Percentiles rank a stretch among this genome's conserved stretches.
phyloP scores from a whole-genome alignment of 2,113 vertebrate genomes.

The Aldabrachelys gigantea region DNA sequence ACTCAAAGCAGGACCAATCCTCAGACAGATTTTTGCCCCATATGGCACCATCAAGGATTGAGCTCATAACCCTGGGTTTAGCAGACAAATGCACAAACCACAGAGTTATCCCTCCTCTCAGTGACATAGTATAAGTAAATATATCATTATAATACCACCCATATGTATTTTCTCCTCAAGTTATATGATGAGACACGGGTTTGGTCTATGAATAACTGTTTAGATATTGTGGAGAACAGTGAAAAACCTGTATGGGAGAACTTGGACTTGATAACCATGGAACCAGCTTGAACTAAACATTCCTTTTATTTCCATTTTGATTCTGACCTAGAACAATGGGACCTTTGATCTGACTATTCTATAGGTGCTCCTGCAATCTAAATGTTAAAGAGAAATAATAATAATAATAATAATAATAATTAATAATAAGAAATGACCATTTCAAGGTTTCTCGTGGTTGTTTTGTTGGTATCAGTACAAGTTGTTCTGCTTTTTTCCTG shows the following conservation, averaged over 20 bases:
- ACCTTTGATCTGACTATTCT: background rate
- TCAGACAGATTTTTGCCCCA: no score
- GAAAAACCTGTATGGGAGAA: background rate
- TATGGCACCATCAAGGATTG: no score
- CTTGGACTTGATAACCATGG: constrained; percentile 4
- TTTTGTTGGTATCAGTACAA: background rate
- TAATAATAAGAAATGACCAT: no score
- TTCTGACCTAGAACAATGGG: background rate
- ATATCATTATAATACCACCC: no score
- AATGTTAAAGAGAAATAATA: background rate
- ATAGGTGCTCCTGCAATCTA: background rate
- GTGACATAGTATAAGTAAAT: no score
- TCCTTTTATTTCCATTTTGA: background rate
- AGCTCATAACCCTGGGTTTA: no score
- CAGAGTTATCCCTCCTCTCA: no score
- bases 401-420: background rate
- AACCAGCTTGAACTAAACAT: background rate
- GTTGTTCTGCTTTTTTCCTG: background rate
- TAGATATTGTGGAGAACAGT: background rate
- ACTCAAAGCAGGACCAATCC: no score
- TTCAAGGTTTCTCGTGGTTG: background rate
- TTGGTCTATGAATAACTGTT: background rate
- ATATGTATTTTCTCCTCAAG: background rate
- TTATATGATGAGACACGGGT: background rate
- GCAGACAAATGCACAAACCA: no score